Evolutionary conservation across 2,797 vertebrate species (phyloP), one percentile per base, ranked within the genome.

Genomic region (Crocidura indochinensis): DNA sequence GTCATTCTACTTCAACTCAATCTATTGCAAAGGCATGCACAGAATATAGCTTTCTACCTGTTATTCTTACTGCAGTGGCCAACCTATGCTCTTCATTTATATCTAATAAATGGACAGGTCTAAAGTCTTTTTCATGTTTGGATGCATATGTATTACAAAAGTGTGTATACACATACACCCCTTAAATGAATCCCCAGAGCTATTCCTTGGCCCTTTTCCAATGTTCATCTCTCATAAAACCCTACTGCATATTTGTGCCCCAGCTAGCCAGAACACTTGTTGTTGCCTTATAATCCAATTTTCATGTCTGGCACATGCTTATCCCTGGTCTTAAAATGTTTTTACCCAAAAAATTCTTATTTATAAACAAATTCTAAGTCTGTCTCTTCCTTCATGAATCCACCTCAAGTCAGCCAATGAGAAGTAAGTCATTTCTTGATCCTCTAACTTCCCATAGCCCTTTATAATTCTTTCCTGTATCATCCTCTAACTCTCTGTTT

Each of bases 251-350:
- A 19, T 27, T 29, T 51, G 19, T 65, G 75, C 27, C 68, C 27
- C 12, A 65, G 60, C 60, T 29, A 56, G 10, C 29, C 12, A 38
- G 14, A 91, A 74, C 26, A 8, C 31, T 71, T 86, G 31, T 49
- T 27, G 10, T 60, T 9, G 17, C 27, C 62, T 49, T 51, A 0
- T 29, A 27, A 29, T 31, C 53, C 31, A 29, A 74, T 24, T 38
- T 47, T 76, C 29, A 20, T 27, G 14, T 27, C 14, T 74, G 65
- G 24, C 29, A 71, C 44, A 67, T 69, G n/a, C 79, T 60, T 10
- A 73, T 29, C 46, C 22, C 27, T 79, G 65, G 44, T 19, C 83
- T 85, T 90, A 29, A 27, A 65, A 91, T 78, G 82, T 31, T 71
- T n/a, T 79, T 83, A 77, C 27, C 20, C 65, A 56, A 77, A 74